Conservation (phyloP, 2,113 vertebrate genomes). For the Entosphenus tridentatus region DNA sequence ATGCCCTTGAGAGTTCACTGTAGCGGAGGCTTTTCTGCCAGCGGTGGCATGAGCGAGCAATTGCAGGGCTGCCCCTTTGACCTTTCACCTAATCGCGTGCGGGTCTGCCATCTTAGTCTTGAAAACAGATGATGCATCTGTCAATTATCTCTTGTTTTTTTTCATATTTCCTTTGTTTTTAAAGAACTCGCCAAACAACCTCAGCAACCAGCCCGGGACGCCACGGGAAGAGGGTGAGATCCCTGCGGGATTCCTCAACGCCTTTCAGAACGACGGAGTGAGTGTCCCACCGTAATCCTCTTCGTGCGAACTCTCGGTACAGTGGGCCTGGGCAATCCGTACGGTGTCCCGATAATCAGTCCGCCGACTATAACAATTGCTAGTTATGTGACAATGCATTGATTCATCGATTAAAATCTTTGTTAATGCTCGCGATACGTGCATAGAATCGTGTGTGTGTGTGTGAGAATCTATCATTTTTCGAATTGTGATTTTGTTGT, state of each 20-base stretch:
- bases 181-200: slow-evolving; percentile 99
- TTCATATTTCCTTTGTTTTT: slow-evolving; percentile 5
- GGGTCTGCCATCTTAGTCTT: no score
- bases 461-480: no score
- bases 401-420: slow-evolving; percentile 16
- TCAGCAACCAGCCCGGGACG: slow-evolving; percentile 94
- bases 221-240: slow-evolving; percentile 83
- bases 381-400: slow-evolving; percentile 14
- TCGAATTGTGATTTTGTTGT: no score
- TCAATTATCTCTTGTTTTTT: not conserved
- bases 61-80: not conserved
- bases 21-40: not conserved
- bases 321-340: no score
- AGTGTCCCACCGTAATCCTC: no score
- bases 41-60: not conserved
- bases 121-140: no score
- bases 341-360: no score
- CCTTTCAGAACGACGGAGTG: slow-evolving; percentile 92
- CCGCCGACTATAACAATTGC: no score
- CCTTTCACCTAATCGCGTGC: not conserved
- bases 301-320: no score
- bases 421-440: slow-evolving; percentile 91
- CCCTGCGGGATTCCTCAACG: slow-evolving; percentile 95
- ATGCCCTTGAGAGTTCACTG: no score
- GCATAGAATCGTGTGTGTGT: slow-evolving; percentile 87